A percentile compares a stretch with the other conserved stretches of the same genome.
Conservation (phyloP, 2,888 invertebrate genomes). For the Leptopilina syphax region DNA sequence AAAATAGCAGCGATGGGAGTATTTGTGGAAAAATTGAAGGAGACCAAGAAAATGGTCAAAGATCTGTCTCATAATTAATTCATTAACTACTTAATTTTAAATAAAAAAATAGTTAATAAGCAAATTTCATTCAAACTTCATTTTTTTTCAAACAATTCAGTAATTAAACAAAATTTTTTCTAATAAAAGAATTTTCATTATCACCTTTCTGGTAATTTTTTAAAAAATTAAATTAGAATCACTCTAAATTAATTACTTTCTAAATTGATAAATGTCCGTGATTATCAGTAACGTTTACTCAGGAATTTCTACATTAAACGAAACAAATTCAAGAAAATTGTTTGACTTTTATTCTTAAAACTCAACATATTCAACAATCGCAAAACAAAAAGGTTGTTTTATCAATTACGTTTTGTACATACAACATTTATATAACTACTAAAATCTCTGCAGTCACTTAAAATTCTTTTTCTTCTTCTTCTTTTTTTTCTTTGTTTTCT, state of each 20-base stretch:
- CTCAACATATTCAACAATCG: slow-evolving; percentile 39
- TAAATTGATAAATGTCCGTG: too few relatives aligned
- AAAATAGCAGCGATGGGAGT: slow-evolving; percentile 27
- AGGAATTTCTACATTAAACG: background rate
- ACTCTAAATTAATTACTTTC: too few relatives aligned
- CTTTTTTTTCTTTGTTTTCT: background rate
- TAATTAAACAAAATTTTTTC: background rate
- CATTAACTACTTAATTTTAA: slow-evolving; percentile 3
- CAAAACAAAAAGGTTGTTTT: slow-evolving; percentile 36
- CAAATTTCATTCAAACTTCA: background rate
- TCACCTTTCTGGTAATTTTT: too few relatives aligned
- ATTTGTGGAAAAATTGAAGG: slow-evolving; percentile 13
- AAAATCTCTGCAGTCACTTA: slow-evolving; percentile 20
- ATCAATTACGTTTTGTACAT: slow-evolving; percentile 29
- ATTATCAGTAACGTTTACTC: too few relatives aligned
- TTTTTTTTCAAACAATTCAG: background rate
- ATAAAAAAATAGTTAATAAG: background rate
- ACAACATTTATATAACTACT: slow-evolving; percentile 13
- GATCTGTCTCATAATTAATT: slow-evolving; percentile 8
- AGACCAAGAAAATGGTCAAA: background rate
- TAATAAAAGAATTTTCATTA: too few relatives aligned
- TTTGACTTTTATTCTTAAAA: slow-evolving; percentile 38
- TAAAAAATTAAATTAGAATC: too few relatives aligned
- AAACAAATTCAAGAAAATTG: slow-evolving; percentile 18
- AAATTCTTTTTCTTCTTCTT: background rate